Evolutionary conservation across 2,888 invertebrate species (phyloP).

Genomic region (Mythimna pallens): DNA sequence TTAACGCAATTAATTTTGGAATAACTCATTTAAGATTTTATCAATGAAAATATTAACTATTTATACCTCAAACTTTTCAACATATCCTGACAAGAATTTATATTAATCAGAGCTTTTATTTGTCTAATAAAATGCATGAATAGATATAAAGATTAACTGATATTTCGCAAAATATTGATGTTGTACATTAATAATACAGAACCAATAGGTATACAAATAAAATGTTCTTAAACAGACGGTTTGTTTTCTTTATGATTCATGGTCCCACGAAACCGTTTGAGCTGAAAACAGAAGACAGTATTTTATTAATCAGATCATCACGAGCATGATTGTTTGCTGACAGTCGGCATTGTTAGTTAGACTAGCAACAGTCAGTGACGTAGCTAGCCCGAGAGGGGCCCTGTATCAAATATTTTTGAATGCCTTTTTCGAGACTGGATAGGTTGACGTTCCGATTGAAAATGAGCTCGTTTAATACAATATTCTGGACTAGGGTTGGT

Average conservation of each 20-base stretch:
- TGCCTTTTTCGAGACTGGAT: too few species aligned
- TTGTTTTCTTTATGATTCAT: conserved; percentile 21
- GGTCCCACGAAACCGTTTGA: neutral
- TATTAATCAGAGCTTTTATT: conserved; percentile 67
- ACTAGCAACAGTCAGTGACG: too few species aligned
- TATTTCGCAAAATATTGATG: conserved; percentile 69
- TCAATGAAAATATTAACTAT: conserved; percentile 45
- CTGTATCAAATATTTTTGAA: too few species aligned
- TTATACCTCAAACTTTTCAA: conserved; percentile 54
- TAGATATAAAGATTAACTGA: conserved; percentile 55
- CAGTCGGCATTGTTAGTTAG: too few species aligned
- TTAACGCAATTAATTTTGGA: conserved; percentile 42
- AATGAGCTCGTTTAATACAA: too few species aligned
- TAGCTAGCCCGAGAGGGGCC: too few species aligned
- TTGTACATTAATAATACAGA: conserved; percentile 72
- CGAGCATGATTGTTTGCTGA: too few species aligned
- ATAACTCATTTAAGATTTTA: conserved; percentile 42
- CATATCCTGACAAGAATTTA: conserved; percentile 68
- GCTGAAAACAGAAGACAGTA: conserved; percentile 5
- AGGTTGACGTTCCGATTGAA: too few species aligned
- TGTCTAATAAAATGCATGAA: conserved; percentile 62
- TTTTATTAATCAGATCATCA: conserved; percentile 9
- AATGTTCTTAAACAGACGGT: conserved; percentile 64
- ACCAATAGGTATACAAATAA: conserved; percentile 75
- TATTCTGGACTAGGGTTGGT: too few species aligned